A percentile compares a stretch with the other conserved stretches of the same genome.
Conservation (phyloP, 1,140 invertebrate genomes). For the Drosophila neocordata region DNA sequence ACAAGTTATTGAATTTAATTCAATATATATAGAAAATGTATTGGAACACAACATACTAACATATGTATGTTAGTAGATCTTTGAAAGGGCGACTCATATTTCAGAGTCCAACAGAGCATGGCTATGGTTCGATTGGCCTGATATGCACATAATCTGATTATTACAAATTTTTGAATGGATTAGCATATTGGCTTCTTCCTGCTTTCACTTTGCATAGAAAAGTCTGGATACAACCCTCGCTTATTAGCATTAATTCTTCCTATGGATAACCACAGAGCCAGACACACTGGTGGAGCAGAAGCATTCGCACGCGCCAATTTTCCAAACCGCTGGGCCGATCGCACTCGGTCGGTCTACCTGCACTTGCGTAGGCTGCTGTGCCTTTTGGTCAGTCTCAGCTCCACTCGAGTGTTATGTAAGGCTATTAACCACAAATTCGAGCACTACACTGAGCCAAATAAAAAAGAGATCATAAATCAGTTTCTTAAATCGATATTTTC, state of each 20-base stretch:
- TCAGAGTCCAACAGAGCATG: conserved; percentile 39
- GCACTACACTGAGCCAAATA: conserved; percentile 21
- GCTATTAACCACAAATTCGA: conserved; percentile 66
- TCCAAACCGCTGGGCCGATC: conserved; percentile 59
- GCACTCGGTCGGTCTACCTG: background rate
- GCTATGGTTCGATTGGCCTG: conserved; percentile 19
- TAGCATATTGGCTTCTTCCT: conserved; percentile 64
- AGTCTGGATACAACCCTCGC: conserved; percentile 44
- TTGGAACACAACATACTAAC: background rate
- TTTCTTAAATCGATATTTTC: too few species aligned
- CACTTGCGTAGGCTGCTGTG: conserved; percentile 37
- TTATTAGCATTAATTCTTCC: conserved; percentile 57
- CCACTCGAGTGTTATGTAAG: conserved; percentile 67
- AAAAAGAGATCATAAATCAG: background rate
- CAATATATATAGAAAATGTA: background rate
- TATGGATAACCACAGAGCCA: conserved; percentile 32
- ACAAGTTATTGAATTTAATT: conserved; percentile 19
- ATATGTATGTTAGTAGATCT: conserved; percentile 12
- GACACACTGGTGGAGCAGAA: conserved; percentile 20
- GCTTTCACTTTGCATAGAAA: conserved; percentile 53
- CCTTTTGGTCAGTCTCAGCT: conserved; percentile 27
- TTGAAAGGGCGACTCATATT: conserved; percentile 22
- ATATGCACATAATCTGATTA: conserved; percentile 31
- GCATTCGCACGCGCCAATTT: conserved; percentile 73
- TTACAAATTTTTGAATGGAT: conserved; percentile 28